Evolutionary conservation across 2,888 invertebrate genomes (phyloP).

Genomic region (Hyalella azteca): DNA sequence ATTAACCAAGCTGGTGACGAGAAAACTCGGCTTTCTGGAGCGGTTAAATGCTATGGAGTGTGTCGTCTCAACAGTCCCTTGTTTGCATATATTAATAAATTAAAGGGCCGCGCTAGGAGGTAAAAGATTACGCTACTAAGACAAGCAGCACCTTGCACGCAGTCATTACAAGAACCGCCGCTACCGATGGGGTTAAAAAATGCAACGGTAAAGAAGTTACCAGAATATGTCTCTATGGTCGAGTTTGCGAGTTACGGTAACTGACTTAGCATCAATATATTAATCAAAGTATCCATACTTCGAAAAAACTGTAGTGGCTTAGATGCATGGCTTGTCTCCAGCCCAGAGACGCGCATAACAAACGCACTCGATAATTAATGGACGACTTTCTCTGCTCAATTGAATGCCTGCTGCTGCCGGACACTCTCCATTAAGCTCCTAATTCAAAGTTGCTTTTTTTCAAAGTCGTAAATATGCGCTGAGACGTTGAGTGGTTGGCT

Average conservation of each 20-base stretch:
- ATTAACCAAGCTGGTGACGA: too few species aligned
- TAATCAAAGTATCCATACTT: too few species aligned
- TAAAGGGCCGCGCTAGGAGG: not conserved
- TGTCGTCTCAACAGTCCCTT: conserved; percentile 2
- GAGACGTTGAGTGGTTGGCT: not conserved
- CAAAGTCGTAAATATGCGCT: not conserved
- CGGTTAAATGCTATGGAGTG: not conserved
- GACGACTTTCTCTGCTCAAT: conserved; percentile 10
- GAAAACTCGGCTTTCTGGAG: not conserved
- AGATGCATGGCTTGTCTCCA: not conserved
- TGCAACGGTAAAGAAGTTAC: too few species aligned
- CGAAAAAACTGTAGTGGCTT: too few species aligned
- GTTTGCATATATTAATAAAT: conserved; percentile 36
- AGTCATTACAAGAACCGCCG: too few species aligned
- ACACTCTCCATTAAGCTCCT: not conserved
- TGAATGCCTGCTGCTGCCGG: conserved; percentile 7
- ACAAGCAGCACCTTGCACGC: too few species aligned
- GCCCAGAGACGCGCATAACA: conserved; percentile 3
- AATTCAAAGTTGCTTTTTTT: conserved; percentile 30
- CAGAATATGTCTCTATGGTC: too few species aligned
- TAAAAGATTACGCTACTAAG: too few species aligned
- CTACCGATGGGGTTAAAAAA: too few species aligned
- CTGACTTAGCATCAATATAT: too few species aligned
- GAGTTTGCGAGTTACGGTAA: too few species aligned
- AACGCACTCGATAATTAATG: conserved; percentile 27